Percentiles rank a stretch among this genome's conserved stretches.
Evolutionary conservation across 2,888 invertebrate species (phyloP).

Genomic region (Bibio marci): DNA sequence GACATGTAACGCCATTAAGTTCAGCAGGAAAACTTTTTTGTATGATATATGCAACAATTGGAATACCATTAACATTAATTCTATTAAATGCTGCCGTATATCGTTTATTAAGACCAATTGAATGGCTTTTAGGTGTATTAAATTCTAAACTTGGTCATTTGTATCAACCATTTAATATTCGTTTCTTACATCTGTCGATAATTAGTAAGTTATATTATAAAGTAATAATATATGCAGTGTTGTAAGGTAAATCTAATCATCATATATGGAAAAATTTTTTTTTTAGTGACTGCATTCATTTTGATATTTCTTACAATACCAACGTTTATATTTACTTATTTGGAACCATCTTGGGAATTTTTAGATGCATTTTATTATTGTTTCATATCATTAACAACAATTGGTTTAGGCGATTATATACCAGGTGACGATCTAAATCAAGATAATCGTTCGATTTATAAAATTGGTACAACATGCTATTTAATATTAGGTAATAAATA

Average conservation of each 20-base stretch:
- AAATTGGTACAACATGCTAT: constrained; percentile 62
- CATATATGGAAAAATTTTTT: too few relatives aligned
- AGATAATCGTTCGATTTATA: constrained; percentile 63
- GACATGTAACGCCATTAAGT: constrained; percentile 73
- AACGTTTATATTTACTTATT: constrained; percentile 49
- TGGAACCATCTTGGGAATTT: constrained; percentile 72
- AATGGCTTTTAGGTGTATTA: constrained; percentile 47
- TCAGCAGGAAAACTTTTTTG: constrained; percentile 77
- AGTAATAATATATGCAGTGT: too few relatives aligned
- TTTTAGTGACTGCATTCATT: constrained; percentile 36
- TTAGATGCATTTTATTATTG: constrained; percentile 82
- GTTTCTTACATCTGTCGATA: constrained; percentile 54
- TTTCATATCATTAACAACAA: constrained; percentile 78
- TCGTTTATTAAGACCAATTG: constrained; percentile 56
- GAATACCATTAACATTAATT: constrained; percentile 74
- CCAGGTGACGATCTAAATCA: constrained; percentile 58
- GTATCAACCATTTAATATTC: constrained; percentile 56
- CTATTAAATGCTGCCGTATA: constrained; percentile 69
- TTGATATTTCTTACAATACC: constrained; percentile 55
- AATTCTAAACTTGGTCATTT: constrained; percentile 53
- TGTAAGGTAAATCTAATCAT: too few relatives aligned
- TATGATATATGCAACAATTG: constrained; percentile 67
- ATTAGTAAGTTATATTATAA: too few relatives aligned
- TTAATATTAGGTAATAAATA: constrained; percentile 18
- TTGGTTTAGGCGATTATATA: constrained; percentile 79